Evolutionary conservation across 2,888 invertebrate species (phyloP).

Genomic region (Ceraclea dissimilis): DNA sequence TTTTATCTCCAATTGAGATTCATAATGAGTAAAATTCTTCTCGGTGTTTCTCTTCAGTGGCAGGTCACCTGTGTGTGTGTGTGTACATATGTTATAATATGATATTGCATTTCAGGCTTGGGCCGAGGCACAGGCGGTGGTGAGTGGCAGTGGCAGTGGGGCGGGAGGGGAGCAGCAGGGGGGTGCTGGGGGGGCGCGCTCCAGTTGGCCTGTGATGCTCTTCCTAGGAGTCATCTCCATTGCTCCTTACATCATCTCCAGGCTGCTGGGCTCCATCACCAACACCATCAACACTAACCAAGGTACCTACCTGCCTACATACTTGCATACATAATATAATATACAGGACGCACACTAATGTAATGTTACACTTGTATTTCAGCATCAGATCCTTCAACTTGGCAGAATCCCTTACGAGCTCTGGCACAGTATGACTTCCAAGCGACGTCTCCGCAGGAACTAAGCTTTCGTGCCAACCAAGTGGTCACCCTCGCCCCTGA

Average conservation of each 20-base stretch:
- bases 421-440: slow-evolving; percentile 69
- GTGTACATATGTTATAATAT: too few species aligned
- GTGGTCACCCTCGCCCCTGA: slow-evolving; percentile 74
- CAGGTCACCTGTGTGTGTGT: too few species aligned
- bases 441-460: slow-evolving; percentile 63
- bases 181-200: slow-evolving; percentile 36
- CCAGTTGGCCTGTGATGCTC: slow-evolving; percentile 84
- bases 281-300: slow-evolving; percentile 47
- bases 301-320: slow-evolving; percentile 35
- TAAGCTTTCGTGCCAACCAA: slow-evolving; percentile 71
- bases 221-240: slow-evolving; percentile 85
- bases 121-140: slow-evolving; percentile 42
- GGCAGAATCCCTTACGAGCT: slow-evolving; percentile 61
- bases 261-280: slow-evolving; percentile 57
- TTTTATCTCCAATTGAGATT: too few species aligned
- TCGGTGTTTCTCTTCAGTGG: too few species aligned
- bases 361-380: slow-evolving; percentile 25
- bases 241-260: slow-evolving; percentile 87
- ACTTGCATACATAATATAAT: not conserved
- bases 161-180: slow-evolving; percentile 35
- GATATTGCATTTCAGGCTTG: slow-evolving; percentile 38
- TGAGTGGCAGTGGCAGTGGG: slow-evolving; percentile 29
- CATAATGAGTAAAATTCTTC: too few species aligned
- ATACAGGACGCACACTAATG: not conserved
- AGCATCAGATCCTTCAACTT: slow-evolving; percentile 61